Percentiles rank a stretch among this genome's conserved stretches.
Conservation (phyloP, 37 sponge, comb jelly and placozoan genomes). For the Amphimedon queenslandica region DNA sequence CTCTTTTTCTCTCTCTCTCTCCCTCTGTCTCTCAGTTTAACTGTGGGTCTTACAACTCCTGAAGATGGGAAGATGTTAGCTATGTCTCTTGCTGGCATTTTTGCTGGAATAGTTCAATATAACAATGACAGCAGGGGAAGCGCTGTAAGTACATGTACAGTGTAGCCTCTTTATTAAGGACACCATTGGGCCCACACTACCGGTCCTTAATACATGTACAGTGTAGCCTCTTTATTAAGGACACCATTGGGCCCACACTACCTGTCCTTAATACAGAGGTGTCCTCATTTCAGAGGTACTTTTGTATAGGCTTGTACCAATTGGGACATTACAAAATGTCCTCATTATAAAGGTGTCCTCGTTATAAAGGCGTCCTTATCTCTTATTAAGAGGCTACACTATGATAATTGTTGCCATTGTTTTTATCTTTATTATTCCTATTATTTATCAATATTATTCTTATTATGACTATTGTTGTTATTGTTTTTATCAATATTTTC, state of each 20-base stretch:
- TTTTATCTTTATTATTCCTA: background rate
- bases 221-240: too few species aligned
- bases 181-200: background rate
- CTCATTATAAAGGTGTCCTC: too few species aligned
- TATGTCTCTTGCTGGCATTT: constrained; percentile 55
- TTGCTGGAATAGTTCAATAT: constrained; percentile 85
- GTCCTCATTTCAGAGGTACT: too few species aligned
- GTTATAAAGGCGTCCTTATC: too few species aligned
- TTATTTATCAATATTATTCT: background rate
- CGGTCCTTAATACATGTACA: background rate
- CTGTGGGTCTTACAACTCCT: constrained; percentile 23
- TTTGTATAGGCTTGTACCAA: too few species aligned
- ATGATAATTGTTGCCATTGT: too few species aligned
- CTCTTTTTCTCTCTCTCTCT: background rate
- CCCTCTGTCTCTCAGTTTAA: background rate
- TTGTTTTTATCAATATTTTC: background rate
- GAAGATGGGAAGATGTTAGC: constrained; percentile 43
- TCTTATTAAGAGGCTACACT: too few species aligned
- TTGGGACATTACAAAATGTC: too few species aligned
- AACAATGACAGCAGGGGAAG: constrained; percentile 73
- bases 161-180: background rate
- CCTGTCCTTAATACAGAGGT: too few species aligned
- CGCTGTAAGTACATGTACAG: background rate
- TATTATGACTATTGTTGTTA: background rate
- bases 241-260: too few species aligned